Evolutionary conservation across 92 coral and sea anemone species (phyloP).

Genomic region (Blastomussa wellsi): DNA sequence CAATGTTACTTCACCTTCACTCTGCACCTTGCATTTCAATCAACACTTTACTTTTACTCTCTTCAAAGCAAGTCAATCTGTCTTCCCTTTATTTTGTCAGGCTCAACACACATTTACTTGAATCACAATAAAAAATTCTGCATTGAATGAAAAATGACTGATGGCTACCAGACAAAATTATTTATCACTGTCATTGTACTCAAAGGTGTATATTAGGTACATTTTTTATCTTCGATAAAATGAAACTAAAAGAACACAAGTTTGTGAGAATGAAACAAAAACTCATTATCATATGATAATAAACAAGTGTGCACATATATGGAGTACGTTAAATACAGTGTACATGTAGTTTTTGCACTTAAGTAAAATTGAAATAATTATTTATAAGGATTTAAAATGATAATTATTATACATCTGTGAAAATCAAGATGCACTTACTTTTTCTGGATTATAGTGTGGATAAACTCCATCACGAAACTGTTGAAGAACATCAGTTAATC

Average conservation of each 20-base stretch:
- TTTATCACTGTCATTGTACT: too few species aligned
- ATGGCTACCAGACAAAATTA: background rate
- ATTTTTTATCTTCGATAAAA: background rate
- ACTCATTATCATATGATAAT: background rate
- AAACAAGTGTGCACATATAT: background rate
- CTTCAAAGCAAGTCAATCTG: background rate
- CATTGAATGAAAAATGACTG: background rate
- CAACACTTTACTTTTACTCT: background rate
- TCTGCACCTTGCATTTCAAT: background rate
- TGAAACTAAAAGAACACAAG: background rate
- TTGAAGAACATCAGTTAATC: constrained; percentile 94
- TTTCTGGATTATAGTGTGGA: constrained; percentile 96
- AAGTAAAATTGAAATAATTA: constrained; percentile 32
- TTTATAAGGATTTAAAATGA: constrained; percentile 37
- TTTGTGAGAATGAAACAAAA: background rate
- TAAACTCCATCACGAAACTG: constrained; percentile 98
- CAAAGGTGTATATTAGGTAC: background rate
- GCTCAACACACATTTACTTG: background rate
- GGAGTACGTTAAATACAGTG: background rate
- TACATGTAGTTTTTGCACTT: background rate
- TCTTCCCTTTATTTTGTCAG: background rate
- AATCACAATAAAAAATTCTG: background rate
- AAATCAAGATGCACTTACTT: constrained; percentile 55
- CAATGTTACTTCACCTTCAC: background rate
- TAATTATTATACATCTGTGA: constrained; percentile 9